Percentiles rank a stretch among this genome's conserved stretches.
These are phyloP conservation scores for Parnassius apollo DNA, from an alignment of 2,888 invertebrate genomes.

Conservation along the genomic window DNA sequence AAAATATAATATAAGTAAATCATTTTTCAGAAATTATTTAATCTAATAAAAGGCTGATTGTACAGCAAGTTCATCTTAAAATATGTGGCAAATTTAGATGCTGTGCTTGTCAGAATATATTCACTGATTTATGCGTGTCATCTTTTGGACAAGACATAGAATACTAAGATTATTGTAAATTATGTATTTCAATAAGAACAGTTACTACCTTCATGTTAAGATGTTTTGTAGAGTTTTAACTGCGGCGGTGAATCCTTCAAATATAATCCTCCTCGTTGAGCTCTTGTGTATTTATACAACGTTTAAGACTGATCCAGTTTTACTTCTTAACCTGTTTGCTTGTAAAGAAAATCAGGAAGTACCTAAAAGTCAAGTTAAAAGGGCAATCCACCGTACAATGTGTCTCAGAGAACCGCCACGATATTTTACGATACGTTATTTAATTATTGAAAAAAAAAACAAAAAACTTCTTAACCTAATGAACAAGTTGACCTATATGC, in stretches of 20 bases:
- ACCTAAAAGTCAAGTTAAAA: slow-evolving; percentile 69
- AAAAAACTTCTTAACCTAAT: background rate
- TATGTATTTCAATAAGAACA: background rate
- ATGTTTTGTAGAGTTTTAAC: slow-evolving; percentile 48
- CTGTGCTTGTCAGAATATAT: no score
- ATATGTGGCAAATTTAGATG: no score
- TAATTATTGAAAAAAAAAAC: slow-evolving; percentile 7
- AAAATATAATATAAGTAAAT: no score
- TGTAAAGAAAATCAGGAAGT: slow-evolving; percentile 68
- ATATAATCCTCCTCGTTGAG: slow-evolving; percentile 50
- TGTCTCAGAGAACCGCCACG: slow-evolving; percentile 35
- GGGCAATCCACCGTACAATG: slow-evolving; percentile 56
- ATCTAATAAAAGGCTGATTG: no score
- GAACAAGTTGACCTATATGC: slow-evolving; percentile 2
- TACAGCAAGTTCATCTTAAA: no score
- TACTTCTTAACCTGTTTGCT: slow-evolving; percentile 41
- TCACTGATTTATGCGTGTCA: no score
- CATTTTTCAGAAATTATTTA: no score
- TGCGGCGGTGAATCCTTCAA: slow-evolving; percentile 52
- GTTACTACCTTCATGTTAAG: slow-evolving; percentile 57
- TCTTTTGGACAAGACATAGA: no score
- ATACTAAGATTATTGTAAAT: no score
- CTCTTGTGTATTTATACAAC: slow-evolving; percentile 53
- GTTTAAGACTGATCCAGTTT: slow-evolving; percentile 45
- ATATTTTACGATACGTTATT: slow-evolving; percentile 27